These are phyloP conservation scores for Chloroceryle amazona DNA, from an alignment of 2,797 vertebrate genomes.

Conservation along the genomic window DNA sequence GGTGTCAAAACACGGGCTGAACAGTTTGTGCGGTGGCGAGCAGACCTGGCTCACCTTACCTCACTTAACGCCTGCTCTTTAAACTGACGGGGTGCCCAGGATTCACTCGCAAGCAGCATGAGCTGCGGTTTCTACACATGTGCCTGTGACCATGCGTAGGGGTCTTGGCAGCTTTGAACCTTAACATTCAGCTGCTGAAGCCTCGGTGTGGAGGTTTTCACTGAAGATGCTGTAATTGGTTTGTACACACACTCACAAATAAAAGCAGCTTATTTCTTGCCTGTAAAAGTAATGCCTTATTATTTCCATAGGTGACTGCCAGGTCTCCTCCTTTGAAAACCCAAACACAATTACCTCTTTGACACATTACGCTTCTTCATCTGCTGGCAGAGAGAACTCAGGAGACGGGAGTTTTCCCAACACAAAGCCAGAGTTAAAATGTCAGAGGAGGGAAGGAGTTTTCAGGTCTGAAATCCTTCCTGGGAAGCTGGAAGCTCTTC, in stretches of 20 bases:
- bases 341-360: not conserved
- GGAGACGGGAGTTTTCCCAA: not conserved
- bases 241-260: not conserved
- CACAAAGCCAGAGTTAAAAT: not conserved
- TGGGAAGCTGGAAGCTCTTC: not conserved
- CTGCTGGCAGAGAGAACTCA: not conserved
- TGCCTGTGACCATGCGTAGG: fast-evolving
- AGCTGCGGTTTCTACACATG: fast-evolving
- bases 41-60: not conserved
- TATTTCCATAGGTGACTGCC: not conserved
- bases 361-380: not conserved
- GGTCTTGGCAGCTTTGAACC: not conserved
- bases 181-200: not conserved
- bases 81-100: not conserved
- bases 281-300: not conserved
- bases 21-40: not conserved
- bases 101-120: not conserved
- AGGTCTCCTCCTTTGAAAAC: not conserved
- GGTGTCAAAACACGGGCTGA: not conserved
- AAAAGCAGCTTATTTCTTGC: not conserved
- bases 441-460: not conserved
- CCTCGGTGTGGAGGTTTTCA: fast-evolving
- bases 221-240: not conserved
- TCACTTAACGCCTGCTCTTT: not conserved
- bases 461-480: not conserved